phyloP scores from a whole-genome alignment of 2,113 vertebrate species.

The Albula glossodonta region DNA sequence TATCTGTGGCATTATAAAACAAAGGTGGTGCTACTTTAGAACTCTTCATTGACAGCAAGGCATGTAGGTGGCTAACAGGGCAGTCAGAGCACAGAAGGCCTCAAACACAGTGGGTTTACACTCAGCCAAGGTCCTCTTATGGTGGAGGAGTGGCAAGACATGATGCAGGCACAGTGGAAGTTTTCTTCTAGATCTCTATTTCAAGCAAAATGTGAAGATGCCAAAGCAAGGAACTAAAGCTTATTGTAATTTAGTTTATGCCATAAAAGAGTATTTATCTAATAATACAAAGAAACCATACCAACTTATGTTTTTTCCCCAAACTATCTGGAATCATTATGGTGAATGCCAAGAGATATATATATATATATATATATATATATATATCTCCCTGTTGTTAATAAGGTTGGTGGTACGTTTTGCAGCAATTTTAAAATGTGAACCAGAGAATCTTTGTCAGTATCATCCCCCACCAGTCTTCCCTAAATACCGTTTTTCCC shows the following conservation, averaged over 20 bases:
- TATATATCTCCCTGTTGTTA: neutral
- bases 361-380: too few relatives aligned
- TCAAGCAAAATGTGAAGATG: slow-evolving; percentile 4
- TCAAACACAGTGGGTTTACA: neutral
- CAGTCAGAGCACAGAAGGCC: neutral
- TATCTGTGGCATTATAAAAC: too few relatives aligned
- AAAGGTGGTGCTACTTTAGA: too few relatives aligned
- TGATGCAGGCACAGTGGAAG: neutral
- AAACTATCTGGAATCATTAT: neutral
- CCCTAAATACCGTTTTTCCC: neutral
- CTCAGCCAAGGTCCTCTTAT: neutral
- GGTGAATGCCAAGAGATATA: neutral
- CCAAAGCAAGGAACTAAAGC: slow-evolving; percentile 3
- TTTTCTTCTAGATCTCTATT: neutral
- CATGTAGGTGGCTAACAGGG: neutral
- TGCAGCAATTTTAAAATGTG: neutral
- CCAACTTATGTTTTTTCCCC: neutral
- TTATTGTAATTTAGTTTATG: neutral
- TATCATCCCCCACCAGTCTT: neutral
- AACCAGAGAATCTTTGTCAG: neutral
- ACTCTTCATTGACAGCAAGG: too few relatives aligned
- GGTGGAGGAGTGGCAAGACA: neutral
- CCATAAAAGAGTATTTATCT: slow-evolving; percentile 2
- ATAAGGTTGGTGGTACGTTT: neutral
- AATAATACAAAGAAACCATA: neutral